A percentile compares a stretch with the other conserved stretches of the same genome.
phyloP scores from a whole-genome alignment of 2,888 invertebrate species.

The Muscina levida region DNA sequence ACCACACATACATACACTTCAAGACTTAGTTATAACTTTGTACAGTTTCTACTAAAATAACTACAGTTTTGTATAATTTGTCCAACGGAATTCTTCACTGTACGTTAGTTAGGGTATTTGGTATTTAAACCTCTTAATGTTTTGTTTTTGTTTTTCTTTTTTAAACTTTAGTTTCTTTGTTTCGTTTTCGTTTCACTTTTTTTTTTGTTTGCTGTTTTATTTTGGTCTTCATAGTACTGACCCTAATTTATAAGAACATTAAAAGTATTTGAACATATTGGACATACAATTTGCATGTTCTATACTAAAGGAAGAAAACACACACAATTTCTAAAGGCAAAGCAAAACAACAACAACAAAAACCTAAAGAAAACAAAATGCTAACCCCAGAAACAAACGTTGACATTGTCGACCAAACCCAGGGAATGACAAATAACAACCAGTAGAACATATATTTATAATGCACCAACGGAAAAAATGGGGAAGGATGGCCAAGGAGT shows the following conservation, averaged over 20 bases:
- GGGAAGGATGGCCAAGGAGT: background rate
- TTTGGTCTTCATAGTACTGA: constrained; percentile 42
- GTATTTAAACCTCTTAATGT: constrained; percentile 11
- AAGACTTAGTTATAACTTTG: constrained; percentile 30
- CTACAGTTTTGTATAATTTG: background rate
- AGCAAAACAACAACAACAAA: background rate
- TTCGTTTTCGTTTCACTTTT: background rate
- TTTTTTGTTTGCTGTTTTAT: background rate
- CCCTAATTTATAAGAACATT: constrained; percentile 58
- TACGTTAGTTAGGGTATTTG: background rate
- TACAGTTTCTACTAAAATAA: background rate
- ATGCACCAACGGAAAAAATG: constrained; percentile 5
- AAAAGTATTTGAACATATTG: constrained; percentile 48
- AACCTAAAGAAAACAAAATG: constrained; percentile 1
- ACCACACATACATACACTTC: no score
- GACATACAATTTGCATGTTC: constrained; percentile 29
- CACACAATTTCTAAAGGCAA: constrained; percentile 16
- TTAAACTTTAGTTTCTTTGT: background rate
- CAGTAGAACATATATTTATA: constrained; percentile 23
- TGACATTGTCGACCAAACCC: constrained; percentile 56
- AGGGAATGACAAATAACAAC: constrained; percentile 46
- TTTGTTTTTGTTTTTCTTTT: background rate
- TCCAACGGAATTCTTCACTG: constrained; percentile 7
- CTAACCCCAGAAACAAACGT: constrained; percentile 17
- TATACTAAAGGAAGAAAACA: background rate